These are phyloP conservation scores for Cephus sareptanus DNA, from an alignment of 2,888 invertebrate species.

Conservation along the genomic window DNA sequence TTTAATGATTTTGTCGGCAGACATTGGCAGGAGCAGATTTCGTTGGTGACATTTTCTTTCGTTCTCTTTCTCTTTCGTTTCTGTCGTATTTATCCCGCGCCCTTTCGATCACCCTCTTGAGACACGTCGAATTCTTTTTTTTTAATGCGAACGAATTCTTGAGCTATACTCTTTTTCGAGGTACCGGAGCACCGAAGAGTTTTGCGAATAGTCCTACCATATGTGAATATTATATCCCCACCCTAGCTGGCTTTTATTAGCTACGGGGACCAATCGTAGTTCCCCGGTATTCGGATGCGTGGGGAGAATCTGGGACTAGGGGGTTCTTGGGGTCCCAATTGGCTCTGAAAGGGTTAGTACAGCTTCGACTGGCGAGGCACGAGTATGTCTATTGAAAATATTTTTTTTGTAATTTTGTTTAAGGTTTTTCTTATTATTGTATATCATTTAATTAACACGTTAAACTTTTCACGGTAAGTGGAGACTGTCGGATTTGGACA, in stretches of 20 bases:
- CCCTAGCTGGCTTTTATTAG: background rate
- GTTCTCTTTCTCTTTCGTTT: conserved; percentile 8
- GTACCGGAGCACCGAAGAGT: background rate
- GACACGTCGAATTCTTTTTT: background rate
- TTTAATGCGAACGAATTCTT: background rate
- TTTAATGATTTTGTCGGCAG: conserved; percentile 53
- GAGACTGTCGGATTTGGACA: background rate
- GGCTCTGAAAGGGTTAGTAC: background rate
- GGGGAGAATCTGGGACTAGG: background rate
- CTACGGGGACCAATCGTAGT: background rate
- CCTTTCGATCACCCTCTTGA: background rate
- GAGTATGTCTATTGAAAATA: background rate
- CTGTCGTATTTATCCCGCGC: background rate
- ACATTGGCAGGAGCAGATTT: background rate
- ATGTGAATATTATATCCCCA: background rate
- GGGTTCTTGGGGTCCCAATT: background rate
- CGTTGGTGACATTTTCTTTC: conserved; percentile 11
- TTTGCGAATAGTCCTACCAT: background rate
- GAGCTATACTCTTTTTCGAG: background rate
- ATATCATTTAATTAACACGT: background rate
- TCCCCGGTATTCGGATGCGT: background rate
- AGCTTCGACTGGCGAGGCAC: background rate
- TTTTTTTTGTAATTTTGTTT: background rate
- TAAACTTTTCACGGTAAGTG: background rate
- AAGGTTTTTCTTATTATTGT: background rate